Evolutionary conservation across 2,797 vertebrate genomes (phyloP), one percentile per base, ranked within the genome.

Genomic region (Arrhamphus sclerolepis): DNA sequence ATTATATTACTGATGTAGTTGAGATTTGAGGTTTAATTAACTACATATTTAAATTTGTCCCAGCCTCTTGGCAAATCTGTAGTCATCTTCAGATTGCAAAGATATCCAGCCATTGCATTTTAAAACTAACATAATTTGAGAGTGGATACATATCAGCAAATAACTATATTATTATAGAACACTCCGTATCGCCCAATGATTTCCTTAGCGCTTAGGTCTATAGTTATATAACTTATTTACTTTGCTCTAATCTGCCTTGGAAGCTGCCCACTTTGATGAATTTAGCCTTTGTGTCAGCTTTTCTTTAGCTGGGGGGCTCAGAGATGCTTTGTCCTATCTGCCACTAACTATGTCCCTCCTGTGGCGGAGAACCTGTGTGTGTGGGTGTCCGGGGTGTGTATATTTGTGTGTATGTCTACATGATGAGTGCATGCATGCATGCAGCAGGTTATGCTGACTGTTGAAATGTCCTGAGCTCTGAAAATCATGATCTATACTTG

Each of bases 201-300:
- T 72, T 70, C 52, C 66, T 49, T 46, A 78, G 67, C 60, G 70
- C 50, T 61, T 48, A 51, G 13, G 34, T 13, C 5, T 16, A 11
- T 46, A 49, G 57, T 90, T 89, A 83, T 59, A 54, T 76, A 87
- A 90, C 62, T 24, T 58, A 40, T 81, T 82, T 74, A 81, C 63
- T 73, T 61, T 77, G 72, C 38, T 47, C 67, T 9, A 34, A n/a
- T n/a, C n/a, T n/a, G n/a, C n/a, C n/a, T n/a, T n/a, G n/a, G n/a
- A n/a, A 69, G 66, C 54, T 64, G 46, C 55, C 46, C 59, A 39
- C 58, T 76, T 43, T 62, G 65, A 73, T 68, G 44, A 64, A 63
- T 75, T 65, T 67, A 53, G 41, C 52, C 64, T 82, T 84, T 81
- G 78, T 85, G 70, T 71, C 20, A 42, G 57, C 31, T 67, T 46